These are phyloP conservation scores for Psophia crepitans DNA, from an alignment of 2,113 vertebrate species.

Conservation along the genomic window DNA sequence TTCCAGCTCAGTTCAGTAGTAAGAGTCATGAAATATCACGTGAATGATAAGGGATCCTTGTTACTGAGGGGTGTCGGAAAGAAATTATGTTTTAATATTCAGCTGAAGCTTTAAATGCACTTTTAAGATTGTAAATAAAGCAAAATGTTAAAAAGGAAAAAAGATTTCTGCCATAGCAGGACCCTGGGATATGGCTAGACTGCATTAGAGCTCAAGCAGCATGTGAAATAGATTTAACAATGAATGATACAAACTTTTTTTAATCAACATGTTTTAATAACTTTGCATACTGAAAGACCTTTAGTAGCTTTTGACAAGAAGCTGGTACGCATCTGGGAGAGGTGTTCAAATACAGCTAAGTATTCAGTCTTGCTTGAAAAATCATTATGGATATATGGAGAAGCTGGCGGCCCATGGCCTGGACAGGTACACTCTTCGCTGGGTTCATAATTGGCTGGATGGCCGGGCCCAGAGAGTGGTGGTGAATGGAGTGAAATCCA, in stretches of 20 bases:
- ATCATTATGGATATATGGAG: no score
- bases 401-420: no score
- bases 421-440: no score
- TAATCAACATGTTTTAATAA: background rate
- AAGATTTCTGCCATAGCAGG: background rate
- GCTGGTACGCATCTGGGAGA: background rate
- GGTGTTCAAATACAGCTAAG: background rate
- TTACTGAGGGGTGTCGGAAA: background rate
- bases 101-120: background rate
- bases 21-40: background rate
- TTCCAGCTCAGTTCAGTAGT: background rate
- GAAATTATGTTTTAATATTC: background rate
- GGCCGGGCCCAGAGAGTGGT: no score
- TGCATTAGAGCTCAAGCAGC: background rate
- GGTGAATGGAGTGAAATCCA: no score
- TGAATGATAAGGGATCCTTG: background rate
- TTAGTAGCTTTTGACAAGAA: background rate
- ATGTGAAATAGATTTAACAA: background rate
- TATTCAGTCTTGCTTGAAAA: background rate
- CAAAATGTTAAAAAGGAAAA: background rate
- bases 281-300: background rate
- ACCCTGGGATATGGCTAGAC: background rate
- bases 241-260: background rate
- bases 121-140: background rate
- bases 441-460: no score